Evolutionary conservation across 2,113 vertebrate genomes (phyloP), one percentile per base, ranked within the genome.

Genomic region (Xiphias gladius): DNA sequence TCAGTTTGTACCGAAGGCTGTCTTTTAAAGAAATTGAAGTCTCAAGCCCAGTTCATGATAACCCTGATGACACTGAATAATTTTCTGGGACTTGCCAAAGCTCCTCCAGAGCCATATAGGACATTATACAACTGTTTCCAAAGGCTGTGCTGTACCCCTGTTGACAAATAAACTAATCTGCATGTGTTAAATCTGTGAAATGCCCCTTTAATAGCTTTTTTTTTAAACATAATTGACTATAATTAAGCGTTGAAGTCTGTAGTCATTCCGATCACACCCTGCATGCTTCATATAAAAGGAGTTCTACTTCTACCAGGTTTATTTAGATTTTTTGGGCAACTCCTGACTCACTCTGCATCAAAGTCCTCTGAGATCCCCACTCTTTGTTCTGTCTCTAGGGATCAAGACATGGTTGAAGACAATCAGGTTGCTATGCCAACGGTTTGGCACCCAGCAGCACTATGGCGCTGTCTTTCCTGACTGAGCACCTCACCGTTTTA

Each of bases 381-480:
- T 30, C 80, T 80, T 30, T 61, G 50, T 48, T 76, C 59, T 1
- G 52, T 72, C 66, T 76, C 39, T 0, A 6, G 61, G 37, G 80
- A 76, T 55, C 54, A 35, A 41, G 28, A 70, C 64, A 30, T 5
- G 26, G 75, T 24, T 1, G 20, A 74, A 86, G 59, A 76, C 72
- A 73, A 57, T 61, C 7, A 1, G 69, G 80, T 79, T 76, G 20
- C 66, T 55, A 62, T 72, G 66, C 14, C 80, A 72, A 87, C 72
- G 12, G 65, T 13, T 52, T 79, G 76, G 37, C 43, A 83, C 1
- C 52, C 17, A 64, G 50, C 70, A 74, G 48, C 73, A 81, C 1
- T 22, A 32, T 16, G 41, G 24, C 5, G 7, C 6, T 0, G n/a
- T 78, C 50, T 73, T n/a, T 35, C 26, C 30, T 52, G 70, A 74